Evolutionary conservation across 2,113 vertebrate species (phyloP).

Genomic region (Oreochromis aureus): DNA sequence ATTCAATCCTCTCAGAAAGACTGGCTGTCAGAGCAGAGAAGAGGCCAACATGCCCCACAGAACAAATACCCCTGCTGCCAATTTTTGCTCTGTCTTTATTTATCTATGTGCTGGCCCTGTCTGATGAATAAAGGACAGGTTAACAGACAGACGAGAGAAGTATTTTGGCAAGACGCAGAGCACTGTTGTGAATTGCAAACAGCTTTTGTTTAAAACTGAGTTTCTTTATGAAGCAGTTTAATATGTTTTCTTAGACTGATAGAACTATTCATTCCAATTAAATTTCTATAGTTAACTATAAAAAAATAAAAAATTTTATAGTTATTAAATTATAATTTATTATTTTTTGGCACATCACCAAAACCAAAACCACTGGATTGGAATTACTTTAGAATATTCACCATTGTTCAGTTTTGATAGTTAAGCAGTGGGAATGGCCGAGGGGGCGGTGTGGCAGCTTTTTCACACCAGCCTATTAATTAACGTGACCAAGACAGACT

Average conservation of each 20-base stretch:
- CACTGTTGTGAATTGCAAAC: background rate
- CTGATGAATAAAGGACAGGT: constrained; percentile 19
- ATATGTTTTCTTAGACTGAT: background rate
- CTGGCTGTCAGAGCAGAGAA: constrained; percentile 41
- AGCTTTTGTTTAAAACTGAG: background rate
- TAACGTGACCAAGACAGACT: too few species aligned
- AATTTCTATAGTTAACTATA: too few species aligned
- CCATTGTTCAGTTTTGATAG: background rate
- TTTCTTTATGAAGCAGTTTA: background rate
- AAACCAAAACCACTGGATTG: background rate
- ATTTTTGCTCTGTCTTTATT: constrained; percentile 39
- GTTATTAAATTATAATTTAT: background rate
- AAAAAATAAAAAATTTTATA: too few species aligned
- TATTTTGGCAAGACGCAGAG: background rate
- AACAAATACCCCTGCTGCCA: constrained; percentile 50
- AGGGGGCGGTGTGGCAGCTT: too few species aligned
- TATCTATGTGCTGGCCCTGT: constrained; percentile 16
- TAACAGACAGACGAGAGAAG: constrained; percentile 3
- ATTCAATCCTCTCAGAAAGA: constrained; percentile 41
- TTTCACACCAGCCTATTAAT: too few species aligned
- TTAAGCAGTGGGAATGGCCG: background rate
- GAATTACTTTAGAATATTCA: background rate
- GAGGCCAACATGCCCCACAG: constrained; percentile 32
- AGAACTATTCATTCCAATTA: background rate
- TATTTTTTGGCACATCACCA: background rate